Base-by-base conservation (phyloP, 2,888 invertebrate genomes). In the Geophilus truncorum region DNA sequence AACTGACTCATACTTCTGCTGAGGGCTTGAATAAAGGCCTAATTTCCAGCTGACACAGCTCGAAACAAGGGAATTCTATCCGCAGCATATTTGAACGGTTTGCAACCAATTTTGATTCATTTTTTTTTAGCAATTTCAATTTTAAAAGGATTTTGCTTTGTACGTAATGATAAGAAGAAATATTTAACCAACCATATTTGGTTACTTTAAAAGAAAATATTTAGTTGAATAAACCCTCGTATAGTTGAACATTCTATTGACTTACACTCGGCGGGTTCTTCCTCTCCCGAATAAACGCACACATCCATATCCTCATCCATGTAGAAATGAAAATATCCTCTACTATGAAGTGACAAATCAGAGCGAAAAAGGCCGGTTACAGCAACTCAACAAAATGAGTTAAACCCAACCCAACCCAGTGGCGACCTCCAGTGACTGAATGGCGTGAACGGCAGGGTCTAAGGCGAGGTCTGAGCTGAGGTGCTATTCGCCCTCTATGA, bases 291-390 rank as follows among this genome's bases (percentile, higher is more conserved):
- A 28, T 70, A 70, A 3, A 15, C 28, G 12, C 10, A 28, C 70
- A 28, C 70, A 70, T 70, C 28, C 23, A 70, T 70, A 28, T 25
- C 70, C 70, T 70, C 70, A 28, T 70, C 70, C 70, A 70, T 70
- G 51, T 51, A 51, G 51, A 51, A 51, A 51, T 51, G 25, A 28
- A 70, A 70, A 23, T 70, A 70, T 12, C 70, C 28, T 70, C 15
- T 1, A 70, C 70, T 70, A 70, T 28, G n/a, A 28, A 9, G 15
- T 15, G 70, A 70, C 25, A 70, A 70, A 70, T 25, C 70, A 70
- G 70, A 70, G 70, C 70, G 70, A 70, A 70, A 70, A 70, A 70
- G 28, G 70, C 70, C 70, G 70, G 70, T 28, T 70, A 51, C 21
- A 51, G 18, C 51, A 51, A 51, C 51, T 51, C 51, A 51, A 70